These are phyloP conservation scores for Albula glossodonta DNA, from an alignment of 2,113 vertebrate species.

Conservation along the genomic window DNA sequence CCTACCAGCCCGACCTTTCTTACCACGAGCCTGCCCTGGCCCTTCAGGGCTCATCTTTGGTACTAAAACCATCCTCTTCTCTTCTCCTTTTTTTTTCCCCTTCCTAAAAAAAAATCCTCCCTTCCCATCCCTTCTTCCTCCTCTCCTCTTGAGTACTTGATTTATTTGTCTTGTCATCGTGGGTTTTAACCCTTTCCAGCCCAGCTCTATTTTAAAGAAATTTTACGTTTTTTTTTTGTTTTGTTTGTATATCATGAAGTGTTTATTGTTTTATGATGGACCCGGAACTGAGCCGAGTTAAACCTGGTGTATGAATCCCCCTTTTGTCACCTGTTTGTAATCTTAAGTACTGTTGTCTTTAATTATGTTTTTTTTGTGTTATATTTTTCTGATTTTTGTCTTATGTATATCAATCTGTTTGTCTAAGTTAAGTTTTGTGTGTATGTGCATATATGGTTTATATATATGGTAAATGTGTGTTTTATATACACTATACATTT, in stretches of 20 bases:
- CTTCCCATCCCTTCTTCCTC: constrained; percentile 39
- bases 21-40: constrained; percentile 68
- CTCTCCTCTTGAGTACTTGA: constrained; percentile 37
- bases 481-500: constrained; percentile 53
- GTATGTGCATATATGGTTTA: constrained; percentile 73
- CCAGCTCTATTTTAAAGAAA: not conserved
- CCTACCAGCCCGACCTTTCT: constrained; percentile 60
- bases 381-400: not conserved
- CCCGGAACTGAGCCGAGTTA: constrained; percentile 19
- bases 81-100: not conserved
- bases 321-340: constrained; percentile 5
- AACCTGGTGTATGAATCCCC: constrained; percentile 46
- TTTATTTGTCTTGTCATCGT: constrained; percentile 48
- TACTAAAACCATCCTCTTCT: constrained; percentile 59
- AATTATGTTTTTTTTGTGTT: not conserved
- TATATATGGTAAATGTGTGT: constrained; percentile 67
- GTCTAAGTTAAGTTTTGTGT: constrained; percentile 57
- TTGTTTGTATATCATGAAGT: not conserved
- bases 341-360: not conserved
- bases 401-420: constrained; percentile 11
- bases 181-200: constrained; percentile 65
- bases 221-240: not conserved
- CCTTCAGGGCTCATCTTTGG: constrained; percentile 68
- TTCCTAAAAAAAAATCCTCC: not conserved
- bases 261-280: constrained; percentile 23